Evolutionary conservation across 1,140 invertebrate species (phyloP).

Genomic region (Ectropis grisescens): DNA sequence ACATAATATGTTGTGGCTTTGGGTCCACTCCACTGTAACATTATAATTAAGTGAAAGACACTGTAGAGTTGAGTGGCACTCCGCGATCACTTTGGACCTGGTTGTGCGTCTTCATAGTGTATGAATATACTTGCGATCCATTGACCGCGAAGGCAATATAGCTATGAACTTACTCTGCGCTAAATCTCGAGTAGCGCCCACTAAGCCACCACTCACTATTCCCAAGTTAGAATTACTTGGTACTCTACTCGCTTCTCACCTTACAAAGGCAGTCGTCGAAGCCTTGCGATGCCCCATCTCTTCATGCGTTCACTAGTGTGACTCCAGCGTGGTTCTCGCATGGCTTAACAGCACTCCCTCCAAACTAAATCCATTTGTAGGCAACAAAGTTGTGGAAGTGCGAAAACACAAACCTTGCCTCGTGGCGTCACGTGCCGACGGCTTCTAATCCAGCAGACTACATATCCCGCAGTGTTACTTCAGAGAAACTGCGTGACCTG

Average conservation of each 20-base stretch:
- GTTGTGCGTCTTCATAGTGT: no score
- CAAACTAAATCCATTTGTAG: conserved; percentile 4
- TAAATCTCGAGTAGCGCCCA: conserved; percentile 2
- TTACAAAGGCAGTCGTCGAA: not conserved
- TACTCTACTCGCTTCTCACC: not conserved
- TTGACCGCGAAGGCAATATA: not conserved
- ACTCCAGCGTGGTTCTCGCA: conserved; percentile 4
- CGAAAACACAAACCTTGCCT: not conserved
- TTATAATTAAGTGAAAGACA: no score
- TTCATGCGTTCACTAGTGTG: conserved; percentile 3
- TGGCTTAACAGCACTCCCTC: conserved; percentile 2
- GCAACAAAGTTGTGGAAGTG: conserved; percentile 2
- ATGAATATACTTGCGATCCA: no score
- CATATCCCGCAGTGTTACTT: conserved; percentile 9
- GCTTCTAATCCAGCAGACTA: conserved; percentile 8
- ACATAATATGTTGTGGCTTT: no score
- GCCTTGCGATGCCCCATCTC: not conserved
- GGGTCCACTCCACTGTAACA: no score
- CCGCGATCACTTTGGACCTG: no score
- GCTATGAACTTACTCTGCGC: conserved; percentile 3
- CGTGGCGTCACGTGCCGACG: conserved; percentile 10
- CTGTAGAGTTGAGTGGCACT: no score
- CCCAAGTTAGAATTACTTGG: conserved; percentile 2
- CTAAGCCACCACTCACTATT: conserved; percentile 3
- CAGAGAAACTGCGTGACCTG: not conserved